Evolutionary conservation across 1,140 invertebrate species (phyloP).

Genomic region (Battus philenor): DNA sequence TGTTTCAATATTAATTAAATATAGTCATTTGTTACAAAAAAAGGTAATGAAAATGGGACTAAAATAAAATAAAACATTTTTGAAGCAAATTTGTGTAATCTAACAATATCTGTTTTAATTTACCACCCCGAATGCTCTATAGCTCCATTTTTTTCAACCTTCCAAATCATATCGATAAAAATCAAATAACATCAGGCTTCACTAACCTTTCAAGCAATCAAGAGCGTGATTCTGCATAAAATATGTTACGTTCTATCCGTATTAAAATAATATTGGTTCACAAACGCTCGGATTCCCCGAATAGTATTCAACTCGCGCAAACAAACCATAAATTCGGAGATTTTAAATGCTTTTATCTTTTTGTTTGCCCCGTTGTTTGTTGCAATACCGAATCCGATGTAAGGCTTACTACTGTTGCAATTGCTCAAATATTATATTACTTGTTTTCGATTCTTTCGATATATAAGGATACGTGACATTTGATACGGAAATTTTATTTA

Average conservation of each 20-base stretch:
- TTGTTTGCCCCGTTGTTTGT: slow-evolving; percentile 50
- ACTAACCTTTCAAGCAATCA: slow-evolving; percentile 22
- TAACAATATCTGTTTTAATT: too few species aligned
- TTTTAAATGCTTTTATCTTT: slow-evolving; percentile 69
- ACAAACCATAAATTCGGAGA: slow-evolving; percentile 67
- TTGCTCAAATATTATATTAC: not conserved
- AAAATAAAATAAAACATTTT: too few species aligned
- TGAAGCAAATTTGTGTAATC: too few species aligned
- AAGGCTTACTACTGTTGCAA: slow-evolving; percentile 23
- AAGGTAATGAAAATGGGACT: too few species aligned
- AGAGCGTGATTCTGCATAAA: slow-evolving; percentile 38
- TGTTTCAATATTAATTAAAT: too few species aligned
- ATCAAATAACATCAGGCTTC: not conserved
- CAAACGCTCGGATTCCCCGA: slow-evolving; percentile 36
- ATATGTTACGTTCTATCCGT: slow-evolving; percentile 25
- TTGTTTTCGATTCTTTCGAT: too few species aligned
- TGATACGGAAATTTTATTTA: too few species aligned
- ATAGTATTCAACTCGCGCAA: slow-evolving; percentile 49
- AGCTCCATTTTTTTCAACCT: too few species aligned
- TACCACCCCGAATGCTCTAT: too few species aligned
- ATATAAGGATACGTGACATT: too few species aligned
- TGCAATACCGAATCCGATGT: slow-evolving; percentile 32
- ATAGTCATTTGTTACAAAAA: too few species aligned
- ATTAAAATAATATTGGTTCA: slow-evolving; percentile 53
- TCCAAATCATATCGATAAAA: slow-evolving; percentile 12